Conservation (phyloP, 2,113 vertebrate genomes). For the Rhinogobius similis region DNA sequence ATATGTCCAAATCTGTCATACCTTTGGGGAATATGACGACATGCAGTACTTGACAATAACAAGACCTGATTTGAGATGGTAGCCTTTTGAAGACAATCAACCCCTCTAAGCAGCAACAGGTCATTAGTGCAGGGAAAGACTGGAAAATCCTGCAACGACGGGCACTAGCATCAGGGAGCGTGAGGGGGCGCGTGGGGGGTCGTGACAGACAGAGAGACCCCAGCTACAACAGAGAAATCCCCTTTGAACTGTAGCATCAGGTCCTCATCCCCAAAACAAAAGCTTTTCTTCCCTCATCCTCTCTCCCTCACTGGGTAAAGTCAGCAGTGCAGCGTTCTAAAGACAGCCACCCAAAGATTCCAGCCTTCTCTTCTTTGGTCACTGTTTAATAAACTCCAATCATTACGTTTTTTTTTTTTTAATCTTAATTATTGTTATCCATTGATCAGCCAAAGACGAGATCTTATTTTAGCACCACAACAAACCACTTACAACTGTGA, state of each 20-base stretch:
- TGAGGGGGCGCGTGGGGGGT: neutral
- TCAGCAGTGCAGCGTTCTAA: slow-evolving; percentile 64
- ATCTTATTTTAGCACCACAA: no score
- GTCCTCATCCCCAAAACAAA: slow-evolving; percentile 66
- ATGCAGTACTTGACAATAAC: slow-evolving; percentile 12
- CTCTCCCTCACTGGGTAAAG: slow-evolving; percentile 57
- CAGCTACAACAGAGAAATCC: slow-evolving; percentile 47
- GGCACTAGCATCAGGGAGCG: slow-evolving; percentile 43
- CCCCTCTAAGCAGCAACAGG: slow-evolving; percentile 46
- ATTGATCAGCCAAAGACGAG: no score
- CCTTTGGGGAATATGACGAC: neutral
- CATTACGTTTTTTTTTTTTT: neutral
- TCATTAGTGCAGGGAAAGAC: slow-evolving; percentile 57
- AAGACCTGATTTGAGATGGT: slow-evolving; percentile 19
- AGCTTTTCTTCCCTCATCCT: slow-evolving; percentile 38
- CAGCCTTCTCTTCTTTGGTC: slow-evolving; percentile 35
- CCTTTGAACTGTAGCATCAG: slow-evolving; percentile 70
- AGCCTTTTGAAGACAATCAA: slow-evolving; percentile 22
- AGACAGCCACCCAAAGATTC: slow-evolving; percentile 50
- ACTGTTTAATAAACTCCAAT: neutral
- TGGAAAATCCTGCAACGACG: slow-evolving; percentile 46
- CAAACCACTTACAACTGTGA: no score
- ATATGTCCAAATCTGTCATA: no score
- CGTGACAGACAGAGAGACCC: slow-evolving; percentile 33
- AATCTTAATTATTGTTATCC: neutral